Conservation (phyloP, 2,888 invertebrate species). For the Caenorhabditis japonica region DNA sequence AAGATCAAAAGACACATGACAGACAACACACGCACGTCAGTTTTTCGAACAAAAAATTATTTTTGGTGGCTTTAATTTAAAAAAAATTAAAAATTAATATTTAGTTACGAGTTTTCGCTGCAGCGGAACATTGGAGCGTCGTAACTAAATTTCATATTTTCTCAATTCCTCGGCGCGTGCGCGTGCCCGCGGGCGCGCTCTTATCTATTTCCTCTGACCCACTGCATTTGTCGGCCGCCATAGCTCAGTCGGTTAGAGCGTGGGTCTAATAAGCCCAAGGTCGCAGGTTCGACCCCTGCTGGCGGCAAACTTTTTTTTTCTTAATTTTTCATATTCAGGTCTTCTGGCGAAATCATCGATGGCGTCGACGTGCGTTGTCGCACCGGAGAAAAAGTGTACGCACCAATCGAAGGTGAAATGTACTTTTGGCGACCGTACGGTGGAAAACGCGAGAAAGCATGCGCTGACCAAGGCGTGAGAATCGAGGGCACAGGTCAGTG, state of each 20-base stretch:
- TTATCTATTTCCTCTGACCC: neutral
- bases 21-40: too few species aligned
- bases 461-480: slow-evolving; percentile 74
- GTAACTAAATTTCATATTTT: too few species aligned
- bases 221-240: slow-evolving; percentile 57
- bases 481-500: slow-evolving; percentile 77
- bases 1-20: slow-evolving; percentile 23
- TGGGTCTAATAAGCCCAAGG: slow-evolving; percentile 77
- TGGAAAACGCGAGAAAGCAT: slow-evolving; percentile 62
- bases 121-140: too few species aligned
- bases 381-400: slow-evolving; percentile 55
- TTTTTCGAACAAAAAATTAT: too few species aligned
- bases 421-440: slow-evolving; percentile 66
- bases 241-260: slow-evolving; percentile 77
- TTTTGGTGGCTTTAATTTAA: too few species aligned
- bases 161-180: too few species aligned
- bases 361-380: slow-evolving; percentile 64
- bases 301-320: slow-evolving; percentile 70
- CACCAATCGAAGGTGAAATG: slow-evolving; percentile 74
- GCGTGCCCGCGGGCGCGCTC: too few species aligned
- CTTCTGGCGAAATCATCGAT: slow-evolving; percentile 61
- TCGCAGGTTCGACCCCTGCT: slow-evolving; percentile 77
- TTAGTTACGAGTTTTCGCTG: too few species aligned
- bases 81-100: too few species aligned
- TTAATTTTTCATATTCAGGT: slow-evolving; percentile 53